A percentile compares a stretch with the other conserved stretches of the same genome.
Evolutionary conservation across 2,888 invertebrate species (phyloP).

Genomic region (Molorchus minor): DNA sequence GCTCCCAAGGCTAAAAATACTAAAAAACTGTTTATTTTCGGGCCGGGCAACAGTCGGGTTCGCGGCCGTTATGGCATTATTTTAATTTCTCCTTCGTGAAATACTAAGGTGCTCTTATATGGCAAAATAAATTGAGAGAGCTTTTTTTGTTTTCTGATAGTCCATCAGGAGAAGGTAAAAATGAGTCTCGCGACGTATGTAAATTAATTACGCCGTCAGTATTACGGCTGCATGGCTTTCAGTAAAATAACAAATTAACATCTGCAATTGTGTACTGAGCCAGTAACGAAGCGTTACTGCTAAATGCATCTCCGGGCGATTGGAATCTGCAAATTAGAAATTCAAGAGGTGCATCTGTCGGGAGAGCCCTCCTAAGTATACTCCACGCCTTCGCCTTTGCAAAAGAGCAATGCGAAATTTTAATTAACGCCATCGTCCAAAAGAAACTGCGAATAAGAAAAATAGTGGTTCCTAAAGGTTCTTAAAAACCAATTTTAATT

Average conservation of each 20-base stretch:
- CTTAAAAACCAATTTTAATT: no score
- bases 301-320: not conserved
- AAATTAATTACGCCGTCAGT: constrained; percentile 22
- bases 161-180: constrained; percentile 17
- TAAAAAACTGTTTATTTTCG: constrained; percentile 43
- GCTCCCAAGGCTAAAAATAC: constrained; percentile 45
- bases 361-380: no score
- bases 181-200: constrained; percentile 12
- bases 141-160: constrained; percentile 24
- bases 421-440: no score
- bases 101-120: constrained; percentile 38
- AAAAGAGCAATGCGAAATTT: no score
- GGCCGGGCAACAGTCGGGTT: constrained; percentile 29
- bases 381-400: no score
- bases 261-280: constrained; percentile 9
- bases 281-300: not conserved
- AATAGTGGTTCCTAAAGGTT: no score
- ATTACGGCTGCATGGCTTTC: constrained; percentile 9
- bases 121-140: constrained; percentile 36
- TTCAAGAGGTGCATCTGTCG: no score
- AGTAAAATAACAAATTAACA: constrained; percentile 17
- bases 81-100: constrained; percentile 44
- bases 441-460: no score
- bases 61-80: constrained; percentile 36
- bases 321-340: not conserved